Conservation (phyloP, 30 jellyfish, hydroid and myxozoan species). For the Cassiopea andromeda region DNA sequence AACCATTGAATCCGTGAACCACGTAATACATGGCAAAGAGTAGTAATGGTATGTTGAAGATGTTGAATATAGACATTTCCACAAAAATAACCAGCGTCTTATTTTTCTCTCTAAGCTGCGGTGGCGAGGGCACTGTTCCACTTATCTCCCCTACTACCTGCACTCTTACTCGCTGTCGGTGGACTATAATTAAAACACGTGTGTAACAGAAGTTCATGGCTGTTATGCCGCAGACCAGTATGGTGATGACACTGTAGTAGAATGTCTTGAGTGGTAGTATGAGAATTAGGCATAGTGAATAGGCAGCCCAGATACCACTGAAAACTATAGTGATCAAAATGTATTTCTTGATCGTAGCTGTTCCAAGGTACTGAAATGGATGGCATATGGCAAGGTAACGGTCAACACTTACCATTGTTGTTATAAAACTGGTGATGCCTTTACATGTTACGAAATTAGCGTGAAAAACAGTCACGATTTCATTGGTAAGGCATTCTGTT, state of each 20-base stretch:
- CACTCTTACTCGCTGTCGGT: constrained; percentile 5
- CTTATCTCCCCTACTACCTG: constrained; percentile 16
- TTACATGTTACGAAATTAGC: constrained; percentile 2
- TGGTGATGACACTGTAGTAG: not conserved
- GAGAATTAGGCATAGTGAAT: not conserved
- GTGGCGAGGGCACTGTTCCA: constrained; percentile 1
- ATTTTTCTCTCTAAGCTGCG: constrained; percentile 1
- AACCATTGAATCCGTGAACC: not conserved
- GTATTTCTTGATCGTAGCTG: constrained; percentile 4
- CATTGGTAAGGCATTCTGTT: not conserved
- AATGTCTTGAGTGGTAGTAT: not conserved
- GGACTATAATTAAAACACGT: constrained; percentile 3
- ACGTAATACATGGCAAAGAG: not conserved
- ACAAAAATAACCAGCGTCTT: constrained; percentile 3
- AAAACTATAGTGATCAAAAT: not conserved
- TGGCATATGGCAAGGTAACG: constrained; percentile 13
- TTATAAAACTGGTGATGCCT: constrained; percentile 1
- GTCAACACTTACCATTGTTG: constrained; percentile 19
- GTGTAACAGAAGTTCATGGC: not conserved
- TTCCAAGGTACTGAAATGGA: constrained; percentile 14
- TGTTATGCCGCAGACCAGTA: not conserved
- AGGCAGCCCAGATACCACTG: not conserved
- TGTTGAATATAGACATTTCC: not conserved
- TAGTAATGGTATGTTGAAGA: not conserved
- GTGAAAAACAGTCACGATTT: not conserved